phyloP scores from a whole-genome alignment of 2,113 vertebrate species.

The Hippotragus niger region DNA sequence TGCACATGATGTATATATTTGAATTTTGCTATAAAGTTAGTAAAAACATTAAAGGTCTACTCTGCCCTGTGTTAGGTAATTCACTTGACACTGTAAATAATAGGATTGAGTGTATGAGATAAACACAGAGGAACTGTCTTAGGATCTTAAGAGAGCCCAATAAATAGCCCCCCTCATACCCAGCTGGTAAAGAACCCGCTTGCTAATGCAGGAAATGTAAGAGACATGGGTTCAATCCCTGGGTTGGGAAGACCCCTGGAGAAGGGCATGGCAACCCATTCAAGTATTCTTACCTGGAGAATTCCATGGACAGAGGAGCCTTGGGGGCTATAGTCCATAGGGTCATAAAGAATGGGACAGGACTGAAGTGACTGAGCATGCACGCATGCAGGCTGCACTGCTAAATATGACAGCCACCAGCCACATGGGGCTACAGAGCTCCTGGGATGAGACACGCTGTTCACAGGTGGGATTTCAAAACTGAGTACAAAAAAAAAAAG shows the following conservation, averaged over 20 bases:
- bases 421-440: accelerated
- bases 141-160: not conserved
- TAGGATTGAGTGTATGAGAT: not conserved
- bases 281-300: not conserved
- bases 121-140: slow-evolving; percentile 44
- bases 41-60: not conserved
- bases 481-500: not conserved
- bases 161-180: not conserved
- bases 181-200: not conserved
- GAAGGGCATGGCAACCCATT: not conserved
- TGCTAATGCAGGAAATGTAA: not conserved
- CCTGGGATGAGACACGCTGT: not conserved
- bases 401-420: not conserved
- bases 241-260: not conserved
- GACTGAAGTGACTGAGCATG: not conserved
- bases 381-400: not conserved
- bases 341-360: not conserved
- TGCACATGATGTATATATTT: not conserved
- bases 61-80: not conserved
- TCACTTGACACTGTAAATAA: slow-evolving; percentile 2
- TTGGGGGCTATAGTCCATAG: not conserved
- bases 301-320: not conserved
- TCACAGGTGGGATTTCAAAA: not conserved
- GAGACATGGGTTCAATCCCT: not conserved
- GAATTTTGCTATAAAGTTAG: not conserved